These are phyloP conservation scores for Coleophora deauratella DNA, from an alignment of 2,888 invertebrate genomes.

Conservation along the genomic window DNA sequence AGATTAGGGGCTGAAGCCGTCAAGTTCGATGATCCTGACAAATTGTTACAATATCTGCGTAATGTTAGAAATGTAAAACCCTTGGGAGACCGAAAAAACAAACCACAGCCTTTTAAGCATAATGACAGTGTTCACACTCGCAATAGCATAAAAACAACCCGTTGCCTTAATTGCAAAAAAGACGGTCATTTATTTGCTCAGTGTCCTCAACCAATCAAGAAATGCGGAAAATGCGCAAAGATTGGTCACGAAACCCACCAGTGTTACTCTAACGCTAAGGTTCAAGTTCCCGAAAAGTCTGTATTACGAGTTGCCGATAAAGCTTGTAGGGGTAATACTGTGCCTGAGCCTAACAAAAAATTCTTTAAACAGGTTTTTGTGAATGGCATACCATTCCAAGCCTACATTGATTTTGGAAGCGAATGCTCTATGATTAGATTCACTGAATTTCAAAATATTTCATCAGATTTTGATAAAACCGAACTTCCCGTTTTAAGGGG, in stretches of 20 bases:
- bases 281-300: not conserved
- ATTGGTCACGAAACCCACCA: slow-evolving; percentile 4
- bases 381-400: slow-evolving; percentile 1
- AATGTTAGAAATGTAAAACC: slow-evolving; percentile 7
- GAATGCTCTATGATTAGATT: slow-evolving; percentile 3
- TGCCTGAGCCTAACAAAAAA: slow-evolving; percentile 3
- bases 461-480: not conserved
- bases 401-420: slow-evolving; percentile 10
- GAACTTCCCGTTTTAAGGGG: slow-evolving; percentile 4
- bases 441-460: not conserved
- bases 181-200: slow-evolving; percentile 1
- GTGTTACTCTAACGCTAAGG: slow-evolving; percentile 1
- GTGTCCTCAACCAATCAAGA: slow-evolving; percentile 5
- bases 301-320: not conserved
- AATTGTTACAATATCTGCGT: slow-evolving; percentile 10
- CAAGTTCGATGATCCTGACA: slow-evolving; percentile 12
- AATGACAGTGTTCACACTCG: not conserved
- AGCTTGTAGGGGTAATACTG: no score
- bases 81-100: not conserved
- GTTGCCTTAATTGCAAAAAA: slow-evolving; percentile 5
- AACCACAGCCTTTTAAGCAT: no score
- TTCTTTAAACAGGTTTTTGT: slow-evolving; percentile 5
- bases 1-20: slow-evolving; percentile 15
- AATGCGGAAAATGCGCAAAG: slow-evolving; percentile 3
- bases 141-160: not conserved